A percentile compares a stretch with the other conserved stretches of the same genome.
phyloP scores from a whole-genome alignment of 2,113 vertebrate species.

The Danionella cerebrum region DNA sequence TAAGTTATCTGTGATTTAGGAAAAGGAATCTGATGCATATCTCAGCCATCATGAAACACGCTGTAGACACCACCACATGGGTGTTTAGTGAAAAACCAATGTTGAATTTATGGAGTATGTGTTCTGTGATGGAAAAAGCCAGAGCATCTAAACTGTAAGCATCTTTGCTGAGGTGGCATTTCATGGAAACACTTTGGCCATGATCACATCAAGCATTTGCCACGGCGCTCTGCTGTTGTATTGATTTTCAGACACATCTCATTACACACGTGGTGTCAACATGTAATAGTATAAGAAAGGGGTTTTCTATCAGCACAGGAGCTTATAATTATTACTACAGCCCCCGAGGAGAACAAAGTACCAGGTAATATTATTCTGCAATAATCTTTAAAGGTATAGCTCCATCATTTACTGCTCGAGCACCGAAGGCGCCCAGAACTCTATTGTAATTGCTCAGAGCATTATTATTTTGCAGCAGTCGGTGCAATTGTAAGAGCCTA shows the following conservation, averaged over 20 bases:
- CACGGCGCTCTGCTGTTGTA: constrained; percentile 6
- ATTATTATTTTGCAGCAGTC: too few relatives aligned
- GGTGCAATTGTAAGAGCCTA: too few relatives aligned
- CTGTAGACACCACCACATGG: background rate
- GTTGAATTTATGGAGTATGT: background rate
- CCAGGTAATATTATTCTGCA: too few relatives aligned
- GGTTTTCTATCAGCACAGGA: background rate
- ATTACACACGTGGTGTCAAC: constrained; percentile 15
- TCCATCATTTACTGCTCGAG: too few relatives aligned
- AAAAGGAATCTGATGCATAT: too few relatives aligned
- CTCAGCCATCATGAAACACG: background rate
- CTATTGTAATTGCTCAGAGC: too few relatives aligned
- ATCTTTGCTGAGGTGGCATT: constrained; percentile 23
- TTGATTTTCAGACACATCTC: constrained; percentile 35
- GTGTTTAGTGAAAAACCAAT: background rate
- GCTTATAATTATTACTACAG: background rate
- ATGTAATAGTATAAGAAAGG: constrained; percentile 30
- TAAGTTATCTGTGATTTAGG: too few relatives aligned
- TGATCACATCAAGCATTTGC: constrained; percentile 15
- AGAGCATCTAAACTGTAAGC: background rate
- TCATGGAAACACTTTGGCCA: background rate
- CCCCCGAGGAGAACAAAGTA: background rate
- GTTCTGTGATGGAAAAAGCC: background rate
- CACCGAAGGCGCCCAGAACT: too few relatives aligned
- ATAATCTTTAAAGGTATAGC: too few relatives aligned